These are phyloP conservation scores for Hydra vulgaris DNA, from an alignment of 30 jellyfish, hydroid and myxozoan genomes.

Conservation along the genomic window DNA sequence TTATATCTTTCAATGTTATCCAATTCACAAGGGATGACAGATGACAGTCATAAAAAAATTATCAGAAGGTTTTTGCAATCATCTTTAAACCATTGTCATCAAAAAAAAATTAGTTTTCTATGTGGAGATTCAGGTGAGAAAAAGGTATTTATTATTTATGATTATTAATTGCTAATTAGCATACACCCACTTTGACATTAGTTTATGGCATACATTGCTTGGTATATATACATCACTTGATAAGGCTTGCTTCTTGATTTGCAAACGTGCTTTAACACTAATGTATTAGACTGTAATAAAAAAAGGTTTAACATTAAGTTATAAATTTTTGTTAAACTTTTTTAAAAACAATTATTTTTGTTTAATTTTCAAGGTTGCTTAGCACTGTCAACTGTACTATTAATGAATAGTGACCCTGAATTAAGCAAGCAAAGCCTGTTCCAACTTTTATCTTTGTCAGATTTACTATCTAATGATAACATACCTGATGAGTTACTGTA, in stretches of 20 bases:
- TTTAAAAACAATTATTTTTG: no score
- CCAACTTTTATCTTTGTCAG: background rate
- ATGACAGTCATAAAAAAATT: background rate
- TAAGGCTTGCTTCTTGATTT: background rate
- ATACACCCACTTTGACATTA: background rate
- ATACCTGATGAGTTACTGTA: constrained; percentile 64
- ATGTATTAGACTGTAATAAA: background rate
- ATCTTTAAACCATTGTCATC: background rate
- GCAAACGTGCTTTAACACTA: background rate
- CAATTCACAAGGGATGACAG: no score
- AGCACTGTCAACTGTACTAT: constrained; percentile 28
- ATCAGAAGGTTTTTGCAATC: background rate
- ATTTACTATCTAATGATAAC: constrained; percentile 13
- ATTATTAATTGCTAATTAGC: background rate
- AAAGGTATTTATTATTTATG: background rate
- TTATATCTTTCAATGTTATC: no score
- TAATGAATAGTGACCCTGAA: constrained; percentile 25
- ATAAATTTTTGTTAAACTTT: no score
- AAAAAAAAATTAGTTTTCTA: background rate
- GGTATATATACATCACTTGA: no score
- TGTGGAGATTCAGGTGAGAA: background rate
- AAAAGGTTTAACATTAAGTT: no score
- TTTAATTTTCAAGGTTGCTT: constrained; percentile 32
- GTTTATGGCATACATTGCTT: no score
- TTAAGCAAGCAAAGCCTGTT: background rate